These are phyloP conservation scores for Anser cygnoides DNA, from an alignment of 2,113 vertebrate genomes.

Conservation along the genomic window DNA sequence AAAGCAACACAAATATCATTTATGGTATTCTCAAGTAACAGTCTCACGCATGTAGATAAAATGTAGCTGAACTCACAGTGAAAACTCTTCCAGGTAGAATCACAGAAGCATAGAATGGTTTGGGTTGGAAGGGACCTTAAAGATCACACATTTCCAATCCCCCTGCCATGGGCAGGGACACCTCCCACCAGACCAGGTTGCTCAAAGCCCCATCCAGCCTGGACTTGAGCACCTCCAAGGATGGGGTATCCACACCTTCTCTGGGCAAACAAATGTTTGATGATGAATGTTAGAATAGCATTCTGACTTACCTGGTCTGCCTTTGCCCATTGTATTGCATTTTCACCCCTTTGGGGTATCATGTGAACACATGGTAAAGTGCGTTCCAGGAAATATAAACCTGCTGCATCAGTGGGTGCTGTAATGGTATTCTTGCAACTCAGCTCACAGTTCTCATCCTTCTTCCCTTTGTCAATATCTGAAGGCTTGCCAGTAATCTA, in stretches of 20 bases:
- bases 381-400: not conserved
- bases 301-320: not conserved
- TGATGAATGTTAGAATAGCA: not conserved
- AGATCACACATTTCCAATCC: no score
- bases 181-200: no score
- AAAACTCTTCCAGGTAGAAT: not conserved
- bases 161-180: no score
- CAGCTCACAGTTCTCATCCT: conserved; percentile 4
- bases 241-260: no score
- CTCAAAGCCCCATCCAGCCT: no score
- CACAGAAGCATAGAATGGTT: no score
- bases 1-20: not conserved
- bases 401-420: not conserved
- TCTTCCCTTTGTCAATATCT: not conserved
- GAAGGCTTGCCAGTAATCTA: not conserved
- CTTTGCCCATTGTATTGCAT: not conserved
- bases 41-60: not conserved
- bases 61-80: not conserved
- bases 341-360: not conserved
- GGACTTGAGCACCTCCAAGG: no score
- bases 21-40: not conserved
- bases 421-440: not conserved
- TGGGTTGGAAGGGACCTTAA: no score
- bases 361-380: not conserved
- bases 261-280: no score